Evolutionary conservation across 2,113 vertebrate species (phyloP).

Genomic region (Haplotaxodon microlepis): DNA sequence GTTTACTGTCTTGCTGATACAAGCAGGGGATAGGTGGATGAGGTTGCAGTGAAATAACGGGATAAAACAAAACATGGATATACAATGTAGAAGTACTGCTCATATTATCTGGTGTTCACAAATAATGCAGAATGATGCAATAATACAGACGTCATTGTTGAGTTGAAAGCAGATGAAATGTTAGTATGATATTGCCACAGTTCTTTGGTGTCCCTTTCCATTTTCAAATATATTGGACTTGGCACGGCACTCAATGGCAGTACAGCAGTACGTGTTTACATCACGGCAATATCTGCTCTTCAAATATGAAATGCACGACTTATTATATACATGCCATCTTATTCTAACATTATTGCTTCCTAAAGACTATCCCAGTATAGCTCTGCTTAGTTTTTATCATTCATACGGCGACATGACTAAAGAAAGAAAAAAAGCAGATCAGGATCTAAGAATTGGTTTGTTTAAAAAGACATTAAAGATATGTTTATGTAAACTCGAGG

Average conservation of each 20-base stretch:
- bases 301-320: neutral
- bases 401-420: neutral
- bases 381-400: neutral
- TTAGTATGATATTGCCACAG: neutral
- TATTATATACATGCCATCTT: neutral
- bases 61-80: neutral
- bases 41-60: neutral
- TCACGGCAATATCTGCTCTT: neutral
- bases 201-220: neutral
- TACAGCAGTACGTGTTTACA: neutral
- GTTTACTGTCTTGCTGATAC: neutral
- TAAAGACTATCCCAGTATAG: neutral
- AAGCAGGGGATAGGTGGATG: neutral
- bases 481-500: neutral
- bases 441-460: neutral
- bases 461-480: neutral
- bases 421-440: neutral
- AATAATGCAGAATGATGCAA: neutral
- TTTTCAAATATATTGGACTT: neutral
- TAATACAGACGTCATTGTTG: neutral
- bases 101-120: neutral
- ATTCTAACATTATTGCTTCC: neutral
- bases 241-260: neutral
- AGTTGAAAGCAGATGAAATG: neutral
- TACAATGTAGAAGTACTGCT: neutral